Conservation (phyloP, 2,113 vertebrate species). For the Chionodraco myersi region DNA sequence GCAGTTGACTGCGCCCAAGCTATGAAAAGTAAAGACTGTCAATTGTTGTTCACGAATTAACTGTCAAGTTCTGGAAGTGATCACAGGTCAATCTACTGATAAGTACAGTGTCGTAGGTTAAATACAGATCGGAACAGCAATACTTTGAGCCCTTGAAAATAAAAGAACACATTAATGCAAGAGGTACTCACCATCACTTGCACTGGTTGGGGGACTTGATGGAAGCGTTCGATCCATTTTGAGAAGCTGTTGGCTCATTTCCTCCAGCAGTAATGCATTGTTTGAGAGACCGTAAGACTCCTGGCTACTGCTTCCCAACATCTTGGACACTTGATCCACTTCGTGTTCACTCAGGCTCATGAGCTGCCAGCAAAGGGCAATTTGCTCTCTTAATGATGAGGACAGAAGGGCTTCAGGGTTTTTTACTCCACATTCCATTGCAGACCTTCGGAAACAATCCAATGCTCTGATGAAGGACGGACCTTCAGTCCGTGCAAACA, state of each 20-base stretch:
- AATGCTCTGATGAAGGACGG: constrained; percentile 75
- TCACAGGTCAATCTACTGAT: background rate
- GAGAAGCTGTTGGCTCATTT: constrained; percentile 72
- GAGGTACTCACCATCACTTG: constrained; percentile 58
- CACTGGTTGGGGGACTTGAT: constrained; percentile 21
- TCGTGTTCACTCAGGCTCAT: constrained; percentile 72
- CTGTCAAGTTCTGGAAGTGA: background rate
- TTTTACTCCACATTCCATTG: constrained; percentile 72
- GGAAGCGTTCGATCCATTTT: constrained; percentile 62
- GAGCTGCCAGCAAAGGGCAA: constrained; percentile 78
- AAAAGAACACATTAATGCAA: background rate
- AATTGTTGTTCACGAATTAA: background rate
- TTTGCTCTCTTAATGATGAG: constrained; percentile 73
- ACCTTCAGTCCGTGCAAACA: constrained; percentile 79
- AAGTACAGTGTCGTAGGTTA: background rate
- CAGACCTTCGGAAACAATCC: constrained; percentile 75
- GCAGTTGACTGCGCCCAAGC: too few species aligned
- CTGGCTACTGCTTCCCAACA: constrained; percentile 58
- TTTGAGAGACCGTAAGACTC: constrained; percentile 62
- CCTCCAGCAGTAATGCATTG: constrained; percentile 65
- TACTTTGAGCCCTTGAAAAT: background rate
- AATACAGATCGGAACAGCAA: background rate
- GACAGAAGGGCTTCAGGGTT: constrained; percentile 77
- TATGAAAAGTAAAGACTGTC: background rate
- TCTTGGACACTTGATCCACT: constrained; percentile 63